Percentiles rank a stretch among this genome's conserved stretches.
Evolutionary conservation across 2,113 vertebrate genomes (phyloP).

Genomic region (Pantherophis guttatus): DNA sequence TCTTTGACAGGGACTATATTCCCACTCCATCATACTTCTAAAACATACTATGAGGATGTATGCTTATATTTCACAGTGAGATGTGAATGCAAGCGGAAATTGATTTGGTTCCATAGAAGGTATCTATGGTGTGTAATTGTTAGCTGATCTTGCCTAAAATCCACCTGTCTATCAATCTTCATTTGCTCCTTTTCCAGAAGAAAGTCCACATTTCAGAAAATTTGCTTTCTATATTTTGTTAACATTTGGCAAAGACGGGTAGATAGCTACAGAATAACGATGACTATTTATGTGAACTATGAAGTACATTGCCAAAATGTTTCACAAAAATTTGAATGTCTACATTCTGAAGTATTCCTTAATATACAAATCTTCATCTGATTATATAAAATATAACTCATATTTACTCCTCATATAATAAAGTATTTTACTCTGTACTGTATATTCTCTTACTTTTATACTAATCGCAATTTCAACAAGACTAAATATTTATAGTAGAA

Average conservation of each 20-base stretch:
- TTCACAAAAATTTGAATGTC: background rate
- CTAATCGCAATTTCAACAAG: background rate
- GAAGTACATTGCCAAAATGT: constrained; percentile 12
- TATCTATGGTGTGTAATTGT: constrained; percentile 11
- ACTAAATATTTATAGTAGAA: background rate
- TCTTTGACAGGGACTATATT: constrained; percentile 27
- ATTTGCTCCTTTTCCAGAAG: constrained; percentile 37
- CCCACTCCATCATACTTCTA: constrained; percentile 20
- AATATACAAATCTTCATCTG: background rate
- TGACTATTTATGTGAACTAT: background rate
- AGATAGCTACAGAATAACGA: background rate
- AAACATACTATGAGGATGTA: background rate
- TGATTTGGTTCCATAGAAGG: constrained; percentile 16
- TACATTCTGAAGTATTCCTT: background rate
- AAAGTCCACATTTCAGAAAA: constrained; percentile 30
- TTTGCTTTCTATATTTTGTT: background rate
- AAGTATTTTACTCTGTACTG: background rate
- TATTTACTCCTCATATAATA: background rate
- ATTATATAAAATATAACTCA: background rate
- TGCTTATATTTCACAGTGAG: constrained; percentile 20
- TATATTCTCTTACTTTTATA: background rate
- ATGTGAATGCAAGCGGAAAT: constrained; percentile 43
- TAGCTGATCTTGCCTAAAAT: constrained; percentile 10
- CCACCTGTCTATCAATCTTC: constrained; percentile 25
- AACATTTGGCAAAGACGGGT: background rate